A percentile compares a stretch with the other conserved stretches of the same genome.
Conservation (phyloP, 2,888 invertebrate species). For the Aspidapion aeneum region DNA sequence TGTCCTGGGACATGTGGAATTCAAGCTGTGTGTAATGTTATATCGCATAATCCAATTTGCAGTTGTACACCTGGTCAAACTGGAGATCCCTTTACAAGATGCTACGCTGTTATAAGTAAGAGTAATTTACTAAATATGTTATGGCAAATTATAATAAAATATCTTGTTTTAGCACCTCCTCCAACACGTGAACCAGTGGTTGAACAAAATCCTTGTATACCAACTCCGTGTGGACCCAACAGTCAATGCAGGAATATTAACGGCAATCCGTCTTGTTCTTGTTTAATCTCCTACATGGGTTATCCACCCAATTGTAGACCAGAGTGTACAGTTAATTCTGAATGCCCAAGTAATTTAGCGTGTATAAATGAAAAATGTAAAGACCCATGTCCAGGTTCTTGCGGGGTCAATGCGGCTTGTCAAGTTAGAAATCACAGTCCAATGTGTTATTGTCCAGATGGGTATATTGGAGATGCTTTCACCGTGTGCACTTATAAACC, state of each 20-base stretch:
- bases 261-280: slow-evolving; percentile 69
- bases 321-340: slow-evolving; percentile 61
- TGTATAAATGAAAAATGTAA: slow-evolving; percentile 73
- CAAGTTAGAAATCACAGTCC: slow-evolving; percentile 72
- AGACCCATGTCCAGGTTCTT: slow-evolving; percentile 81
- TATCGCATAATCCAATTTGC: slow-evolving; percentile 80
- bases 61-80: slow-evolving; percentile 69
- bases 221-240: slow-evolving; percentile 47
- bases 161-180: slow-evolving; percentile 31
- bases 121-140: slow-evolving; percentile 10
- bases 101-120: slow-evolving; percentile 54
- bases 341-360: slow-evolving; percentile 70
- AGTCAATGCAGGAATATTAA: slow-evolving; percentile 62
- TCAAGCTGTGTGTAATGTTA: slow-evolving; percentile 73
- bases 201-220: slow-evolving; percentile 42
- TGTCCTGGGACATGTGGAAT: slow-evolving; percentile 79
- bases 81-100: slow-evolving; percentile 78
- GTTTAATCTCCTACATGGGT: slow-evolving; percentile 64
- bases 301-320: slow-evolving; percentile 59
- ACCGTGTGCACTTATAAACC: slow-evolving; percentile 48
- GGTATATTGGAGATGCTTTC: slow-evolving; percentile 74
- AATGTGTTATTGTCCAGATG: slow-evolving; percentile 67
- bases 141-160: not conserved
- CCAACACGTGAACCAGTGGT: slow-evolving; percentile 22
- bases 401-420: slow-evolving; percentile 71